Evolutionary conservation across 2,797 vertebrate species (phyloP).

Genomic region (Oryzias dopingdopingensis): DNA sequence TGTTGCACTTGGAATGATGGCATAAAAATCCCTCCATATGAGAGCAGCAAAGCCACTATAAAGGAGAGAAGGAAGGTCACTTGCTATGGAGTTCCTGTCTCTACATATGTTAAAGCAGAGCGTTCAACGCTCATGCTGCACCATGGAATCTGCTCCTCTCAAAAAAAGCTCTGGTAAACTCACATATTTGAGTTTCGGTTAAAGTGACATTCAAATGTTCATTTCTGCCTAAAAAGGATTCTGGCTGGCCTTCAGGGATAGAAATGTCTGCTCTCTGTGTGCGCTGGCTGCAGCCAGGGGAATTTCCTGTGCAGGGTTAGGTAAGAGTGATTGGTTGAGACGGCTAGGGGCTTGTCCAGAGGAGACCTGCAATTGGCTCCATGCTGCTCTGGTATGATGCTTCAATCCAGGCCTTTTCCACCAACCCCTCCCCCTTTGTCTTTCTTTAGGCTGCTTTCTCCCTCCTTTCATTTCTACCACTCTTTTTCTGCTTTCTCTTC

Average conservation of each 20-base stretch:
- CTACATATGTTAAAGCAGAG: no score
- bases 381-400: conserved; percentile 70
- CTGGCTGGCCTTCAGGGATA: conserved; percentile 32
- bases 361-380: conserved; percentile 55
- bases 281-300: conserved; percentile 56
- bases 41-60: conserved; percentile 39
- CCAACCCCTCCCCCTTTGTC: conserved; percentile 5
- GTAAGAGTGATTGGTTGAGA: conserved; percentile 60
- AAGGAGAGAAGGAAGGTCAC: no score
- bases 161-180: background rate
- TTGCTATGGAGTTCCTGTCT: no score
- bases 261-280: conserved; percentile 33
- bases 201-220: conserved; percentile 14
- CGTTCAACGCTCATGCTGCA: no score
- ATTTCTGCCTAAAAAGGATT: conserved; percentile 29
- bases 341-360: conserved; percentile 72
- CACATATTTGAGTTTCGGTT: background rate
- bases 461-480: conserved; percentile 31
- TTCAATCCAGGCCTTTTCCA: conserved; percentile 51
- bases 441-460: conserved; percentile 15
- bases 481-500: conserved; percentile 38
- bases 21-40: no score
- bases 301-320: conserved; percentile 72
- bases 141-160: no score
- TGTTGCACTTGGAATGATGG: no score